Percentiles rank a stretch among this genome's conserved stretches.
Evolutionary conservation across 2,113 vertebrate genomes (phyloP).

Genomic region (Chaetodon trifascialis): DNA sequence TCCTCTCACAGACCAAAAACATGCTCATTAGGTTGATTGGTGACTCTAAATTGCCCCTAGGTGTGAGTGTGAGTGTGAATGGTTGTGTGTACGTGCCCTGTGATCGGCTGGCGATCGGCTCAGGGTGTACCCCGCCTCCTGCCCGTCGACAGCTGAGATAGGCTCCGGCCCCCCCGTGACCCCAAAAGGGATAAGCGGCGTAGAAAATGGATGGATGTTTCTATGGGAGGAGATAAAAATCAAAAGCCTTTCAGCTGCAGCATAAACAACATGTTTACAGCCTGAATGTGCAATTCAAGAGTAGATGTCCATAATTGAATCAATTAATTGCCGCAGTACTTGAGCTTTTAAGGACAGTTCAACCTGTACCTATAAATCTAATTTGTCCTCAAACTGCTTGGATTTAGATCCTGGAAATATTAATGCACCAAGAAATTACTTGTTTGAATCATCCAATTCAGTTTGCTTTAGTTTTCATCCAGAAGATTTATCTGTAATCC

Average conservation of each 20-base stretch:
- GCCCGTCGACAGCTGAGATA: too few species aligned
- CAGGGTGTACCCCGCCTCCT: too few species aligned
- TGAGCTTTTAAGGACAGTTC: not conserved
- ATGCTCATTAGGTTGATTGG: too few species aligned
- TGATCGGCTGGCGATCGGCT: too few species aligned
- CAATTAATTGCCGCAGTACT: not conserved
- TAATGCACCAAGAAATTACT: not conserved
- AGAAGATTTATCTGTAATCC: not conserved
- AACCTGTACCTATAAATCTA: slow-evolving; percentile 1
- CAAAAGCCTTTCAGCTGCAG: not conserved
- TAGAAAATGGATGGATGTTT: too few species aligned
- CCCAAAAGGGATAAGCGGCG: too few species aligned
- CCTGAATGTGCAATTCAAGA: slow-evolving; percentile 23
- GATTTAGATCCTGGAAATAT: not conserved
- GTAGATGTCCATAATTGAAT: slow-evolving; percentile 14
- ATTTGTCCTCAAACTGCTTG: not conserved
- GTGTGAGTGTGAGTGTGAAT: too few species aligned
- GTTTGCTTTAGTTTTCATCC: not conserved
- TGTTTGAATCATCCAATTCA: not conserved
- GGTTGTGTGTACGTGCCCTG: too few species aligned
- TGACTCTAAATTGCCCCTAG: too few species aligned
- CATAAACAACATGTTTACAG: not conserved
- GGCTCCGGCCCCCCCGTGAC: too few species aligned
- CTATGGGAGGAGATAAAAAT: not conserved
- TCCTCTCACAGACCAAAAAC: too few species aligned